Conservation (phyloP, 2,113 vertebrate genomes). For the Phylloscopus whistleri region DNA sequence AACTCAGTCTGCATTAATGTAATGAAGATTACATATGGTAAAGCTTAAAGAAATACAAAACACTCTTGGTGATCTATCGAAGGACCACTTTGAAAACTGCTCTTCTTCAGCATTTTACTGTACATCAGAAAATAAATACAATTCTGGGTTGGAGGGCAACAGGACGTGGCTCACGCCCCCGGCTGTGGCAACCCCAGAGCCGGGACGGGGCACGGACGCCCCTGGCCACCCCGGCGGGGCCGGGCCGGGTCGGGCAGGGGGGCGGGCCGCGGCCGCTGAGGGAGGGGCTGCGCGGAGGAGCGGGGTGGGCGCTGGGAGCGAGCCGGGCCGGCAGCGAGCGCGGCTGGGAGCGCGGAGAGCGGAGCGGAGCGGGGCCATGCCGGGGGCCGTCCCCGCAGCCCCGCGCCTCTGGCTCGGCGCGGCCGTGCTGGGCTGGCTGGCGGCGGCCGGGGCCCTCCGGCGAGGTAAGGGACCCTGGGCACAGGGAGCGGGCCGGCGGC, state of each 20-base stretch:
- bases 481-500: rapidly evolving
- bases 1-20: background rate
- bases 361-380: background rate
- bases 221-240: background rate
- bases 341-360: background rate
- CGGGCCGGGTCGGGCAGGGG: background rate
- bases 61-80: background rate
- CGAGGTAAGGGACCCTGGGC: background rate
- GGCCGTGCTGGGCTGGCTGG: background rate
- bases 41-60: background rate
- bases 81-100: rapidly evolving
- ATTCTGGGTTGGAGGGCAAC: rapidly evolving
- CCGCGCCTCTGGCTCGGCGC: background rate
- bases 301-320: background rate
- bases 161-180: rapidly evolving
- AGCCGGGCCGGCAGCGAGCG: background rate
- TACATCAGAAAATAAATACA: background rate
- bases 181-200: background rate
- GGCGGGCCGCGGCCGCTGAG: background rate
- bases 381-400: background rate
- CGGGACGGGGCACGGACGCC: background rate
- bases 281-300: background rate
- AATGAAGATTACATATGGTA: background rate
- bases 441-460: background rate
- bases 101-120: background rate